Conservation (phyloP, 2,113 vertebrate species). For the Menura novaehollandiae region DNA sequence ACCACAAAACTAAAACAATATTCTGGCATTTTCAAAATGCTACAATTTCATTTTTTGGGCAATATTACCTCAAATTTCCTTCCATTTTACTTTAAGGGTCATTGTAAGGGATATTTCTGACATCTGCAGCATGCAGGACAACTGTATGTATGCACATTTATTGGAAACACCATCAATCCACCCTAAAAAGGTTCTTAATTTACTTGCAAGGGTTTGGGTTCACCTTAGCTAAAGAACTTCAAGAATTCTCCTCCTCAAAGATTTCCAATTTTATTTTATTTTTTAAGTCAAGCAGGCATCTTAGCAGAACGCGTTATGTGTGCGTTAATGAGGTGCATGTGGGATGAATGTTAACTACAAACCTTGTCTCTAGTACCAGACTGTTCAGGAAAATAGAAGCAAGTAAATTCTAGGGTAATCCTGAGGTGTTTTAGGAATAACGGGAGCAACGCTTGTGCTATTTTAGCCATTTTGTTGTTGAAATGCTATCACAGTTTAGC, state of each 20-base stretch:
- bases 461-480: not conserved
- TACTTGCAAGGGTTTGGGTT: not conserved
- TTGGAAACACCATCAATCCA: not conserved
- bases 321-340: not conserved
- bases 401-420: not conserved
- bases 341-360: not conserved
- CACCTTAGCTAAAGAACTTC: not conserved
- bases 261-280: not conserved
- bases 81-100: not conserved
- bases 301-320: not conserved
- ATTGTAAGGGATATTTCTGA: not conserved
- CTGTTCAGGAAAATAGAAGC: not conserved
- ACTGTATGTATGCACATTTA: too few relatives aligned
- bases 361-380: not conserved
- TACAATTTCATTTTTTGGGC: not conserved
- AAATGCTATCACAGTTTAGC: not conserved
- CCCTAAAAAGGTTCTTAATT: not conserved
- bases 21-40: not conserved
- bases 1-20: not conserved
- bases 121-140: accelerated
- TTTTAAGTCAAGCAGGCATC: not conserved
- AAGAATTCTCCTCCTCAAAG: not conserved
- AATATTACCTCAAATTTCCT: not conserved
- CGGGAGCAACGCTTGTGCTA: not conserved
- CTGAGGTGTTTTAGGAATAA: not conserved